Evolutionary conservation across 2,888 invertebrate species (phyloP).

Genomic region (Drosophila paramelanica): DNA sequence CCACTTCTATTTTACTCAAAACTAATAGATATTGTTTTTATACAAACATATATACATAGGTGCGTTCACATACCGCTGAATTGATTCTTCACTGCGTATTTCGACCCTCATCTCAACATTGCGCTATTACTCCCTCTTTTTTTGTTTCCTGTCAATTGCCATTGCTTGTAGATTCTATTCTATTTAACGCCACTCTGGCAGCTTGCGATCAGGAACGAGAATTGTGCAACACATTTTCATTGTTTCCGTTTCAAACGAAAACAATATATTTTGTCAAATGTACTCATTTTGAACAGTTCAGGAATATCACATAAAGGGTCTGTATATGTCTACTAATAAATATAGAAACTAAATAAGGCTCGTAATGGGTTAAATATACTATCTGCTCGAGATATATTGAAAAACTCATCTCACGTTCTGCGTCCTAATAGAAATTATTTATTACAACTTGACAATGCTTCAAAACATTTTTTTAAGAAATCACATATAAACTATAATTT

Average conservation of each 20-base stretch:
- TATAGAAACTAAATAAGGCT: too few species aligned
- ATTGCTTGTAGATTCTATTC: constrained; percentile 23
- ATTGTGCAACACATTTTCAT: constrained; percentile 17
- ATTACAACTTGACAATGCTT: too few species aligned
- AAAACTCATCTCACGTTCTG: too few species aligned
- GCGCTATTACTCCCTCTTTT: constrained; percentile 21
- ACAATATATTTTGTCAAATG: background rate
- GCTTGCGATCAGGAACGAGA: background rate
- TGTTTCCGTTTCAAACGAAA: background rate
- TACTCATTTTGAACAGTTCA: background rate
- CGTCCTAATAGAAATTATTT: too few species aligned
- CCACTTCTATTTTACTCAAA: background rate
- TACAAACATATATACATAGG: background rate
- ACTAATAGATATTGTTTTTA: constrained; percentile 18
- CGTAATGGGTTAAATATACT: too few species aligned
- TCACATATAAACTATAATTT: background rate
- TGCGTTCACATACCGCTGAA: background rate
- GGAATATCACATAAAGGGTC: background rate
- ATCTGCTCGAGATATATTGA: too few species aligned
- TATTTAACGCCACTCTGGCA: constrained; percentile 15
- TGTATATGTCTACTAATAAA: background rate
- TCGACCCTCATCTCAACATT: constrained; percentile 36
- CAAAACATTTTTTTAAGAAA: too few species aligned
- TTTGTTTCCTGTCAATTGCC: constrained; percentile 15
- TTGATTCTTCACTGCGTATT: background rate